phyloP scores from a whole-genome alignment of 2,113 vertebrate species.

The Telmatochromis brichardi region DNA sequence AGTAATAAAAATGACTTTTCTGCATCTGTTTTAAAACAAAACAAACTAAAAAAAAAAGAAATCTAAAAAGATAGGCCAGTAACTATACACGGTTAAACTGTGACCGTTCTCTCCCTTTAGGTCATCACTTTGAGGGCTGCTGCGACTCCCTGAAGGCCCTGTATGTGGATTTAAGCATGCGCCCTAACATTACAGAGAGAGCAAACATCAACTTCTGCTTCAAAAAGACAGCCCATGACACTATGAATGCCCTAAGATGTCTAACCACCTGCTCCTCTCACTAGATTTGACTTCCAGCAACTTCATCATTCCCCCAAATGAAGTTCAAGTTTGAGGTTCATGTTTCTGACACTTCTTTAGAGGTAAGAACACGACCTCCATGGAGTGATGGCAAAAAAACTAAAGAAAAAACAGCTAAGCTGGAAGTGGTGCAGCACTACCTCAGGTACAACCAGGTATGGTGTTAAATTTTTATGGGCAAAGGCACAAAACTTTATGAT shows the following conservation, averaged over 20 bases:
- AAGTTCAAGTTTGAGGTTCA: background rate
- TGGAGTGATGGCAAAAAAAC: background rate
- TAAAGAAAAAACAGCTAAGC: background rate
- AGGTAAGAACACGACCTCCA: background rate
- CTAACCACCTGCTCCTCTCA: background rate
- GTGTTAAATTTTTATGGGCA: background rate
- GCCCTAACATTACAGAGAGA: background rate
- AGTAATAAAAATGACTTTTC: background rate
- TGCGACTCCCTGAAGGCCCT: background rate
- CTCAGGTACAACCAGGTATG: background rate
- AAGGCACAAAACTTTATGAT: background rate
- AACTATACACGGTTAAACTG: background rate
- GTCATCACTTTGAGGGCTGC: background rate
- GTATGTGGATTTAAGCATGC: background rate
- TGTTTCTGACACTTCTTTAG: background rate
- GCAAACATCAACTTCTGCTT: background rate
- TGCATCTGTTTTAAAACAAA: background rate
- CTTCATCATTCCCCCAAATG: background rate
- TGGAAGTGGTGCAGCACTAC: background rate
- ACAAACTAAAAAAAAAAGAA: background rate
- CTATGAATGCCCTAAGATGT: background rate
- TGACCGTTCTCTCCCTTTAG: background rate
- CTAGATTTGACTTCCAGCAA: background rate
- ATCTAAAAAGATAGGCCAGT: background rate
- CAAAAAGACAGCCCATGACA: background rate